Percentiles rank a stretch among this genome's conserved stretches.
Conservation (phyloP, 2,888 invertebrate genomes). For the Drosophila peninsularis region DNA sequence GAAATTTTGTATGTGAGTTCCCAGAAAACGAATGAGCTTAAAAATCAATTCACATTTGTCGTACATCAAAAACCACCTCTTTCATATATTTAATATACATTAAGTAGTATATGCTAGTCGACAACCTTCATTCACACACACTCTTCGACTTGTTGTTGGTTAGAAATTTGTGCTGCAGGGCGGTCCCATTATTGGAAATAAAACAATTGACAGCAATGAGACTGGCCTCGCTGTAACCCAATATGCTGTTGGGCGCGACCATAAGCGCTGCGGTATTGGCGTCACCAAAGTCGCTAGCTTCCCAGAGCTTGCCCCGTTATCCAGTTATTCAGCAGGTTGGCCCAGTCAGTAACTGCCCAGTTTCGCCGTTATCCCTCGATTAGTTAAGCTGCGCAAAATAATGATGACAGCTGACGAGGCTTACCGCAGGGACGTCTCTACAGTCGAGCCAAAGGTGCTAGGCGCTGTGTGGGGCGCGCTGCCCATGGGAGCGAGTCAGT, state of each 20-base stretch:
- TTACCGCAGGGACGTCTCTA: constrained; percentile 15
- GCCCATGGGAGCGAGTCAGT: neutral
- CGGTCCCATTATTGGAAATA: constrained; percentile 92
- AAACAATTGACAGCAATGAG: constrained; percentile 90
- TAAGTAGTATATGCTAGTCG: constrained; percentile 10
- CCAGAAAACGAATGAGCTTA: neutral
- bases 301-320: neutral
- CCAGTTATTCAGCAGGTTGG: neutral
- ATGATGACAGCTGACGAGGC: constrained; percentile 50
- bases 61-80: neutral
- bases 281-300: neutral
- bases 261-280: constrained; percentile 88
- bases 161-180: constrained; percentile 83
- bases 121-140: neutral
- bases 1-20: neutral
- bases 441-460: constrained; percentile 14
- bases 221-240: constrained; percentile 91
- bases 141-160: neutral
- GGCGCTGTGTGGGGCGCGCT: neutral
- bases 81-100: neutral
- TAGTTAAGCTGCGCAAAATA: constrained; percentile 52
- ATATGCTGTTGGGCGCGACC: constrained; percentile 87
- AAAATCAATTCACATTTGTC: neutral
- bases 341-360: constrained; percentile 1
- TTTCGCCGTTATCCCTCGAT: constrained; percentile 34